phyloP scores from a whole-genome alignment of 1,140 invertebrate species.

The Ptiloglossa arizonensis region DNA sequence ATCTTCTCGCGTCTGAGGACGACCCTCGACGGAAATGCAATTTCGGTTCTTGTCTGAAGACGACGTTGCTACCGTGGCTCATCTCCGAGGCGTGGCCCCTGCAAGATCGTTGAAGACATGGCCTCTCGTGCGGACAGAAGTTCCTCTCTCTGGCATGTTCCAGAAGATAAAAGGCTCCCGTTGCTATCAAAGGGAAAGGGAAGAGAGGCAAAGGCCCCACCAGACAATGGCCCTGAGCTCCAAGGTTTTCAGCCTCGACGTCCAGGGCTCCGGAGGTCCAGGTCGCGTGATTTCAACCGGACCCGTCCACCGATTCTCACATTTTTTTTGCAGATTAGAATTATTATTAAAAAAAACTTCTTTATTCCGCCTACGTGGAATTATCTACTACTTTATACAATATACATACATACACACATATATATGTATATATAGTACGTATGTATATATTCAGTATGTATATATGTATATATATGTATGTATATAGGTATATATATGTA shows the following conservation, averaged over 20 bases:
- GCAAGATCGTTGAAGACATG: conserved; percentile 48
- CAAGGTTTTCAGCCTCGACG: conserved; percentile 46
- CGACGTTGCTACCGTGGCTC: conserved; percentile 39
- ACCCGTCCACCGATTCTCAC: neutral
- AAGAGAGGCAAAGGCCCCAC: conserved; percentile 43
- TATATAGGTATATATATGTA: too few relatives aligned
- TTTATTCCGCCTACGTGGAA: too few relatives aligned
- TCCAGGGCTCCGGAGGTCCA: conserved; percentile 16
- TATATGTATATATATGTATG: too few relatives aligned
- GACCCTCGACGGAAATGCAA: conserved; percentile 43
- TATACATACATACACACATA: too few relatives aligned
- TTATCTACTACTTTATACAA: too few relatives aligned
- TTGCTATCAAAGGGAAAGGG: conserved; percentile 51
- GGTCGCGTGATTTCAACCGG: conserved; percentile 22
- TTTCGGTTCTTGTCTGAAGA: conserved; percentile 51
- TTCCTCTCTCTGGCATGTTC: conserved; percentile 30
- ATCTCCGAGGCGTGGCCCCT: conserved; percentile 41
- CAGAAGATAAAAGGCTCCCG: conserved; percentile 50
- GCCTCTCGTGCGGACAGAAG: conserved; percentile 38
- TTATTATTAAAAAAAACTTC: too few relatives aligned
- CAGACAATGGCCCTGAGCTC: conserved; percentile 51
- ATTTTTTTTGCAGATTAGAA: neutral
- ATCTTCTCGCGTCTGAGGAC: conserved; percentile 12
- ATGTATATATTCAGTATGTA: too few relatives aligned
- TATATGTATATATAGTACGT: too few relatives aligned